Percentiles rank a stretch among this genome's conserved stretches.
phyloP scores from a whole-genome alignment of 1,140 invertebrate species.

The Drosophila subpulchrella region DNA sequence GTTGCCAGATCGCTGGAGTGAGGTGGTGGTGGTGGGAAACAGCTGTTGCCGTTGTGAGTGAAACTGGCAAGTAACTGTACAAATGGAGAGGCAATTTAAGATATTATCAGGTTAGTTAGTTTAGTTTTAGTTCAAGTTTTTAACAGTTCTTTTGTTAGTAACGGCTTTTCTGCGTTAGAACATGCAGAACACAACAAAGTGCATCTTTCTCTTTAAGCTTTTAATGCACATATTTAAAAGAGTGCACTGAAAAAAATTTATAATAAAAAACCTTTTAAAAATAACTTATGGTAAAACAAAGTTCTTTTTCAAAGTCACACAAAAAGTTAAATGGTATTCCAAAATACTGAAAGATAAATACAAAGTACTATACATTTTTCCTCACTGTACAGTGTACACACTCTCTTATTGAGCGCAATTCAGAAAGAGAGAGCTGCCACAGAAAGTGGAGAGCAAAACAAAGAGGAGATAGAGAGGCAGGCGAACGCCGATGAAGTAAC shows the following conservation, averaged over 20 bases:
- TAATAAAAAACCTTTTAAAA: neutral
- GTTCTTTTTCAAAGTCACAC: too few relatives aligned
- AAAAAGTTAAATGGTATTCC: too few relatives aligned
- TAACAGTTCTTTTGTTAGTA: neutral
- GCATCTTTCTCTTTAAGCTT: neutral
- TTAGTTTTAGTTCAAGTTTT: neutral
- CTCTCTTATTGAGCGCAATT: neutral
- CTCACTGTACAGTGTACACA: neutral
- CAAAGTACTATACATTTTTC: too few relatives aligned
- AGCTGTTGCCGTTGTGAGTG: conserved; percentile 28
- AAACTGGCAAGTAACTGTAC: neutral
- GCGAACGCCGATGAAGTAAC: conserved; percentile 46
- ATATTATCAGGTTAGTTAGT: neutral
- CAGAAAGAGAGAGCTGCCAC: conserved; percentile 17
- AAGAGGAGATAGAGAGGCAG: conserved; percentile 39
- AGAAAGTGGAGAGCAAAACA: conserved; percentile 69
- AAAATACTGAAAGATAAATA: too few relatives aligned
- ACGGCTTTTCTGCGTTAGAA: neutral
- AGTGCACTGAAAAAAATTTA: neutral
- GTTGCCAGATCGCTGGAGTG: conserved; percentile 55
- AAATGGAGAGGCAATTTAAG: neutral
- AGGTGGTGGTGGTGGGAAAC: conserved; percentile 9
- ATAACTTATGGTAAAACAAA: neutral
- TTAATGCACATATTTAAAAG: neutral
- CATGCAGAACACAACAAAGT: neutral